Evolutionary conservation across 2,113 vertebrate genomes (phyloP), one percentile per base, ranked within the genome.

Genomic region (Psephotus haematonotus): DNA sequence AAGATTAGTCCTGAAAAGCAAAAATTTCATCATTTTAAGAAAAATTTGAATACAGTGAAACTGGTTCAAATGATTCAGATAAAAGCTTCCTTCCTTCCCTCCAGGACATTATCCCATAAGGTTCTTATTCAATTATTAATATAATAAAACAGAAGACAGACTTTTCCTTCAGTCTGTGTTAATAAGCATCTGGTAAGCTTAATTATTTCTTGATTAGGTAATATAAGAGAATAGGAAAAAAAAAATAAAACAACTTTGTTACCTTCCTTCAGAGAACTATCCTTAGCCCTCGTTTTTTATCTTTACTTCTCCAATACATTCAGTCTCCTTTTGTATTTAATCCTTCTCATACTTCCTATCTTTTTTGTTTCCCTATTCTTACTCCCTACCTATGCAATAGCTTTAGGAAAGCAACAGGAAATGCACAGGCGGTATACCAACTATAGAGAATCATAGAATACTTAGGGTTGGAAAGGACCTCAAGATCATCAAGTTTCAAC

Each of bases 121-220:
- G 47, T 77, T 65, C 11, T 80, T 90, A 53, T 37, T 27, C 7
- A 80, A 46, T 37, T 12, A 37, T 85, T 90, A 78, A 89, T 69
- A 57, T 24, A 70, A 76, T 49, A 31, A 57, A 72, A 44, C 23
- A 87, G 53, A 88, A 88, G 57, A 86, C 31, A 57, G 11, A 47
- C 10, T 80, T 82, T 95, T 91, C 63, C 49, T 82, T 90, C 33
- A 39, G 31, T 53, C 59, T 69, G 15, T 69, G 88, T 50, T 47
- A 84, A 60, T 44, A 47, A 55, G 35, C 13, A 63, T 77, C 60
- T 78, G 76, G 79, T 80, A 25, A 77, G 64, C 46, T 83, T 67
- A 62, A 91, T 75, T 81, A 64, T 89, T 59, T 14, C n/a, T 75
- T 86, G 28, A 88, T 91, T 78, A 46, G 62, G 11, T 52, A 86